Base-by-base conservation (phyloP, 37 sponge, comb jelly and placozoan genomes). In the Spongia lamella region DNA sequence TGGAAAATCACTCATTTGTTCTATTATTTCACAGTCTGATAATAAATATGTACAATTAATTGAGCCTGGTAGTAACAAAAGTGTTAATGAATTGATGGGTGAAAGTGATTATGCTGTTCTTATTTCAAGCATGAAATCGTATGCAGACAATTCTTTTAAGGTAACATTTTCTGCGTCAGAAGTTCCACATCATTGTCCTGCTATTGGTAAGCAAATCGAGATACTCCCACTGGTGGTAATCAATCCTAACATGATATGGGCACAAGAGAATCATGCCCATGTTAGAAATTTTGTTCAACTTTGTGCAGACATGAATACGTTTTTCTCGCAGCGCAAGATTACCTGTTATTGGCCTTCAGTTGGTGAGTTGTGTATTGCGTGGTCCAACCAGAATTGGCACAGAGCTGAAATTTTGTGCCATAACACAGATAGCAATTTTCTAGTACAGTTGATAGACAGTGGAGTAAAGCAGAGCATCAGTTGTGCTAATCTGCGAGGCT, bases 321-420 rank as follows among this genome's bases (percentile, higher is more conserved):
- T 17, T 16, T 84, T 51, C 50, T 24, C 71, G 1, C 51, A 53
- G 2, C 3, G 1, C 11, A 11, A 7, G 29, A 53, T 11, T 20
- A 30, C 53, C 17, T 33, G 53, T 6, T 51, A 51, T 25, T 19
- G 15, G 71, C 71, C 71, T 27, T 1, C 17, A 1, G 27, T 40
- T 40, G 90, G 90, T 2, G 85, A 89, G 43, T 34, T 84, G 13
- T 84, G 85, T 70, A 81, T 66, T 22, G 90, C 80, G 2, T 51
- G 68, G 38, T 76, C 20, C 15, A 81, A 84, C 63, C 67, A 84
- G 55, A 20, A 35, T 31, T 89, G 62, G 57, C 80, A 89, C 49
- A 70, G 71, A 32, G 71, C 54, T 70, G 71, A 70, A 15, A 22
- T 52, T 7, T 26, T 43, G 9, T 43, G 7, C 9, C 7, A 13